These are phyloP conservation scores for Priocnemis perturbator DNA, from an alignment of 2,888 invertebrate genomes.

Conservation along the genomic window DNA sequence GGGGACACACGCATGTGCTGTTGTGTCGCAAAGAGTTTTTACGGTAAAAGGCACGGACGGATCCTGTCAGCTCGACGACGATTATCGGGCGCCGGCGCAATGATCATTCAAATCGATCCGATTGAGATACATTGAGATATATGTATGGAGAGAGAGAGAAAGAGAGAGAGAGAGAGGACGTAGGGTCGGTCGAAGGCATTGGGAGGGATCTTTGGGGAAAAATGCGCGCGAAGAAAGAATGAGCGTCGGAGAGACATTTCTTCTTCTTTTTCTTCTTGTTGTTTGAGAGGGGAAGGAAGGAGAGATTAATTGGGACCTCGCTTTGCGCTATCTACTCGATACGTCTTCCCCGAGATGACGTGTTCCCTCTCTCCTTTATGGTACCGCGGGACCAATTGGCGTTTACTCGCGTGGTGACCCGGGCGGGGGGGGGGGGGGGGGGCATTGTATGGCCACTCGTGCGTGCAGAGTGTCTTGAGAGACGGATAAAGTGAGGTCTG, in stretches of 20 bases:
- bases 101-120: background rate
- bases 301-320: conserved; percentile 11
- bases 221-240: background rate
- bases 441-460: background rate
- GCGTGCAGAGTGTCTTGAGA: too few species aligned
- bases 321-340: conserved; percentile 58
- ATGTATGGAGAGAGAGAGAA: too few species aligned
- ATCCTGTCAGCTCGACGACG: conserved; percentile 39
- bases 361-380: conserved; percentile 48
- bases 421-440: too few species aligned
- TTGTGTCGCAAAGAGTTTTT: too few species aligned
- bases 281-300: background rate
- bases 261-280: background rate
- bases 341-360: conserved; percentile 55
- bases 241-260: background rate
- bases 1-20: too few species aligned
- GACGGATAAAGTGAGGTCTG: too few species aligned
- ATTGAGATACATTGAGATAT: too few species aligned
- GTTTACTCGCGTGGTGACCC: conserved; percentile 33
- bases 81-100: conserved; percentile 36
- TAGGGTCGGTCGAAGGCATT: conserved; percentile 6
- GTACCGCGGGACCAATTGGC: conserved; percentile 52
- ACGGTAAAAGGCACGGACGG: conserved; percentile 17
- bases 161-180: conserved; percentile 22
- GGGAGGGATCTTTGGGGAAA: background rate